Base-by-base conservation (phyloP, 2,888 invertebrate genomes). In the Blastobasis adustella region DNA sequence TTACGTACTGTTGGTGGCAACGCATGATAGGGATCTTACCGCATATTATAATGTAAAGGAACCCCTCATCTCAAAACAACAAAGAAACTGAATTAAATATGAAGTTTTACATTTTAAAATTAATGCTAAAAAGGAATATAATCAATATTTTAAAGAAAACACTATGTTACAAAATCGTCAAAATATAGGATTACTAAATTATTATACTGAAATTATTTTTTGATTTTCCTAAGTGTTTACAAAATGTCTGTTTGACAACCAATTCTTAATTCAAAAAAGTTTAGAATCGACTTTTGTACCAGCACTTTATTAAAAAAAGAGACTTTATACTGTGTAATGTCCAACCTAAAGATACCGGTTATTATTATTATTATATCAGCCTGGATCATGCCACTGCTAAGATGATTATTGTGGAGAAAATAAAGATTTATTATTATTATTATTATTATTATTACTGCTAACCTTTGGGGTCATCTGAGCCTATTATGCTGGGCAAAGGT, bases 31-130 rank as follows among this genome's bases (percentile, higher is more conserved):
- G 23, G 23, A 23, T 23, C 10, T 42, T 46, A 46, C 38, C 37
- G 5, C 10, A 46, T 10, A 45, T 67, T 73, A 69, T 55, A 63
- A 72, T 65, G 66, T 69, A 63, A 65, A 71, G 62, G 65, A 69
- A 70, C 71, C 76, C 76, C 69, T 70, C 76, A 77, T 76, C 67
- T 69, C 71, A 67, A 70, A 53, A 65, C 23, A 23, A 23, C 23
- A 23, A 23, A 23, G 23, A 23, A 23, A 23, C 23, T 23, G 23
- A 23, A 23, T 23, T 61, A 55, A 58, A 54, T 60, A 60, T 58
- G 63, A 64, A 61, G 60, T 56, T 48, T 76, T 73, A 76, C 73
- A 77, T 76, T 70, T 73, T 75, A 71, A 70, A 66, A 66, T 49
- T 59, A 58, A 55, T 59, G 61, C 63, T 62, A 62, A 23, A 58